Conservation (phyloP, 2,888 invertebrate species). For the Eurytoma adleriae region DNA sequence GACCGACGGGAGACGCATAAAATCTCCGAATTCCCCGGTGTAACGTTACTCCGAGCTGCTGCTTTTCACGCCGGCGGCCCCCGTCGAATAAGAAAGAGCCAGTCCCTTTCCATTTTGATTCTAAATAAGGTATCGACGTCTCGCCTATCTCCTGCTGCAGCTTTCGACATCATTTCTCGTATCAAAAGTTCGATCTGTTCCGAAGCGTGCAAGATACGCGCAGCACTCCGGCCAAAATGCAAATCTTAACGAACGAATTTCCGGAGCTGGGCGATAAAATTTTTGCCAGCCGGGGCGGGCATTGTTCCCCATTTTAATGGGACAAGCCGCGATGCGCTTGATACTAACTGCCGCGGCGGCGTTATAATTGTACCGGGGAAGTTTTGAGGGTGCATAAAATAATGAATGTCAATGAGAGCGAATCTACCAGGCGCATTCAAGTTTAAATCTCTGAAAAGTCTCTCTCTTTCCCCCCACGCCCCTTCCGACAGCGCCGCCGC, state of each 20-base stretch:
- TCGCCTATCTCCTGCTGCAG: no score
- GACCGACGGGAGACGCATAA: neutral
- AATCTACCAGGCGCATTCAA: neutral
- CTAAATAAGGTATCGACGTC: no score
- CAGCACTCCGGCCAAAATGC: no score
- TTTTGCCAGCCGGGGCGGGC: no score
- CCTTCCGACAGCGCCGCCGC: neutral
- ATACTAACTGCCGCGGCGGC: neutral
- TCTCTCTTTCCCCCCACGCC: no score
- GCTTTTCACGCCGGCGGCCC: neutral
- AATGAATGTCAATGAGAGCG: constrained; percentile 32
- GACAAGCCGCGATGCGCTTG: neutral
- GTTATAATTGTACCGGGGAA: constrained; percentile 18
- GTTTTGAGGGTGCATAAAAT: constrained; percentile 28
- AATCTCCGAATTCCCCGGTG: constrained; percentile 12
- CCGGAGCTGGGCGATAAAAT: no score
- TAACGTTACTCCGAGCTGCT: neutral
- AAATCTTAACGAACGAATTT: no score
- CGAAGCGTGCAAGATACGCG: neutral
- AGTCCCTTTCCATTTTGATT: no score
- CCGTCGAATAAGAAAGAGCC: no score
- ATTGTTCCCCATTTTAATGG: constrained; percentile 1
- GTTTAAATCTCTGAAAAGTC: constrained; percentile 8
- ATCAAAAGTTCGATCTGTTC: no score
- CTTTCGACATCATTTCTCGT: no score